Evolutionary conservation across 2,113 vertebrate genomes (phyloP).

Genomic region (Typhlomys cinereus): DNA sequence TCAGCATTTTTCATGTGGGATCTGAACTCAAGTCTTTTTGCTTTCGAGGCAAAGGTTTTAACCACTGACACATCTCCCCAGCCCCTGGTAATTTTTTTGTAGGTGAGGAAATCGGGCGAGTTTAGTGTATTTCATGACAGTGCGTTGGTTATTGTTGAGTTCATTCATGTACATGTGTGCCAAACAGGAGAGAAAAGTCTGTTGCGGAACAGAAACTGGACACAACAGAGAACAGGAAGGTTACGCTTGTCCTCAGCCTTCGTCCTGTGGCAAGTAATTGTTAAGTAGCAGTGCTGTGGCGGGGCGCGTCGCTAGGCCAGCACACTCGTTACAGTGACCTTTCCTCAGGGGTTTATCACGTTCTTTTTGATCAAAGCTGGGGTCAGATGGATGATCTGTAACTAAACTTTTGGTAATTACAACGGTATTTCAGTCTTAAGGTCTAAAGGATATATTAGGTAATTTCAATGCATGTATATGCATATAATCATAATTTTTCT

Average conservation of each 20-base stretch:
- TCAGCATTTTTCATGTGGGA: too few species aligned
- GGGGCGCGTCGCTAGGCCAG: neutral
- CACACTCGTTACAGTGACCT: neutral
- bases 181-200: neutral
- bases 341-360: neutral
- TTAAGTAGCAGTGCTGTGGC: neutral
- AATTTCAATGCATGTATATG: constrained; percentile 73
- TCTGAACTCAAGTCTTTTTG: too few species aligned
- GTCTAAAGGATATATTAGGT: constrained; percentile 70
- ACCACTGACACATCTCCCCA: too few species aligned
- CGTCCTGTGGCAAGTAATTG: neutral
- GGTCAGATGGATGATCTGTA: constrained; percentile 4
- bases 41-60: neutral
- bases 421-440: constrained; percentile 74
- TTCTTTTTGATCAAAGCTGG: neutral
- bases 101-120: neutral
- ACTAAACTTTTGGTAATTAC: constrained; percentile 42
- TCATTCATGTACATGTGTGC: neutral
- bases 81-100: neutral
- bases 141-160: neutral
- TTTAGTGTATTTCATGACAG: neutral
- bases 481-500: constrained; percentile 75
- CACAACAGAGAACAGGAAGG: neutral
- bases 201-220: neutral
- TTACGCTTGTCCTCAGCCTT: neutral